These are phyloP conservation scores for Drosophila mulleri DNA, from an alignment of 2,888 invertebrate genomes.

Conservation along the genomic window DNA sequence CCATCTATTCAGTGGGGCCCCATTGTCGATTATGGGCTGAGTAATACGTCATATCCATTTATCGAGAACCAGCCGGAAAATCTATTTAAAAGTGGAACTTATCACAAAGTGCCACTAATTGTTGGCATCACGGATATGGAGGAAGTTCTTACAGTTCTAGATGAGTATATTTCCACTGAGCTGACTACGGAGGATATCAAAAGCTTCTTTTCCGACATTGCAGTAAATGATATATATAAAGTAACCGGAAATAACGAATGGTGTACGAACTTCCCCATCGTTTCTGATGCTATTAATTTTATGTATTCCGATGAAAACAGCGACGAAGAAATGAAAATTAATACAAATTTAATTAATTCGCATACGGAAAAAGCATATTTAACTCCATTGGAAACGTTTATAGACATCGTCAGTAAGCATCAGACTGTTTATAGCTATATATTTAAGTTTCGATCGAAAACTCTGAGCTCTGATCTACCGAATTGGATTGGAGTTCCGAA, in stretches of 20 bases:
- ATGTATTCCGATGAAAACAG: conserved; percentile 89
- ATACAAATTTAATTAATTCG: conserved; percentile 89
- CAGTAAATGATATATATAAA: conserved; percentile 87
- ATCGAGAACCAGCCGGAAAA: conserved; percentile 89
- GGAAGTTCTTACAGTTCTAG: conserved; percentile 89
- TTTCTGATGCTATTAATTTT: conserved; percentile 91
- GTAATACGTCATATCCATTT: conserved; percentile 89
- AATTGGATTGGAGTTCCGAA: conserved; percentile 93
- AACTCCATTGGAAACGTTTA: conserved; percentile 89
- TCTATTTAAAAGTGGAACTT: conserved; percentile 87
- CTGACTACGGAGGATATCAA: conserved; percentile 87
- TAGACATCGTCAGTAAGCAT: conserved; percentile 87
- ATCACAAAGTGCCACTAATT: conserved; percentile 89
- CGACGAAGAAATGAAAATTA: conserved; percentile 87
- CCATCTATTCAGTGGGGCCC: conserved; percentile 91
- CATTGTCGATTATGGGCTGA: conserved; percentile 89
- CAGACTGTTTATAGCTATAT: conserved; percentile 89
- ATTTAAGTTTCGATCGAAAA: conserved; percentile 91
- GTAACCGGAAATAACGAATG: conserved; percentile 87
- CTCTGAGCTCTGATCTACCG: conserved; percentile 88
- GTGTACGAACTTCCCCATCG: conserved; percentile 88
- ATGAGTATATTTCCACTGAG: conserved; percentile 87
- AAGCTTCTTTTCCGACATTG: conserved; percentile 88
- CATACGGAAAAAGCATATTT: conserved; percentile 91
- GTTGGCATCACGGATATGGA: conserved; percentile 94